Percentiles rank a stretch among this genome's conserved stretches.
phyloP scores from a whole-genome alignment of 1,140 invertebrate genomes.

The Bombus pyrosoma region DNA sequence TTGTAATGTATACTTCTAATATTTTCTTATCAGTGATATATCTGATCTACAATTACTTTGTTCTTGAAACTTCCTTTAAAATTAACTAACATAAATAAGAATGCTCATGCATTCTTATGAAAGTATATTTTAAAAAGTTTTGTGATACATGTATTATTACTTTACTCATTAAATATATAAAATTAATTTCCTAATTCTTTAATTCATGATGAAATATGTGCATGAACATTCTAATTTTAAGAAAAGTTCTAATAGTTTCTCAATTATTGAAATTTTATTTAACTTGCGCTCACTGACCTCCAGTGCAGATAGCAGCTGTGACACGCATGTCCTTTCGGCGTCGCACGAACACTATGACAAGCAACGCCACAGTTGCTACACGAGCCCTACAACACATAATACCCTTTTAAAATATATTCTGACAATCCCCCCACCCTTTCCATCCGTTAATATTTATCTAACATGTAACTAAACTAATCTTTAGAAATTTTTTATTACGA shows the following conservation, averaged over 20 bases:
- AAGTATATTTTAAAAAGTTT: constrained; percentile 1
- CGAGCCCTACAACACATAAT: constrained; percentile 84
- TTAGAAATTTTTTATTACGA: constrained; percentile 19
- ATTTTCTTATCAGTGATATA: background rate
- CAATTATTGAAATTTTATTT: constrained; percentile 58
- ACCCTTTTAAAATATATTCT: constrained; percentile 77
- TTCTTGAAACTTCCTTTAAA: background rate
- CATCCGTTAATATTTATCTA: constrained; percentile 43
- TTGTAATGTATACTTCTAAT: constrained; percentile 24
- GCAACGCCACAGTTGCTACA: constrained; percentile 91
- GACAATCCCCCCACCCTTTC: constrained; percentile 66
- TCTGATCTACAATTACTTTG: constrained; percentile 41
- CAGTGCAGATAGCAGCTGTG: constrained; percentile 91
- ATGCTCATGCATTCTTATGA: constrained; percentile 43
- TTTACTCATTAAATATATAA: background rate
- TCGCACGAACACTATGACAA: constrained; percentile 88
- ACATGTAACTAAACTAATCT: constrained; percentile 32
- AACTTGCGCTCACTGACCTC: constrained; percentile 85
- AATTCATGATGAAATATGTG: background rate
- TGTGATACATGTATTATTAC: background rate
- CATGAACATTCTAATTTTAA: constrained; percentile 60
- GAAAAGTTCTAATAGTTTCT: constrained; percentile 10
- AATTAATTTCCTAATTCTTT: background rate
- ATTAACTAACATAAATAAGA: constrained; percentile 33
- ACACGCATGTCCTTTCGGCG: constrained; percentile 90